A percentile compares a stretch with the other conserved stretches of the same genome.
phyloP scores from a whole-genome alignment of 2,888 invertebrate genomes.

The Hemistola chrysoprasaria region DNA sequence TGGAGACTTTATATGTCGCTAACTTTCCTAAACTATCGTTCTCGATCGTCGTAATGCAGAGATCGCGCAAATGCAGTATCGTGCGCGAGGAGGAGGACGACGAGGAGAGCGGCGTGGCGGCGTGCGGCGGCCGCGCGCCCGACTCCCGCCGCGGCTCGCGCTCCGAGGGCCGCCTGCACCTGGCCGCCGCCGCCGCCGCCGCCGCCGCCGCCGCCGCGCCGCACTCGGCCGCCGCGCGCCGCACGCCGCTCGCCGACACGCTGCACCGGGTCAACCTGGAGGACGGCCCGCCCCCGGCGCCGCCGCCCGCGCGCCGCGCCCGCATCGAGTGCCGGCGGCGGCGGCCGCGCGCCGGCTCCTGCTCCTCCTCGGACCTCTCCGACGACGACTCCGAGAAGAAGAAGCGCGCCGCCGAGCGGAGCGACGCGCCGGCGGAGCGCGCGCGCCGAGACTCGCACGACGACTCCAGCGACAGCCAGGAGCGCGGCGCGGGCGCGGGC shows the following conservation, averaged over 20 bases:
- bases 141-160: conserved; percentile 85
- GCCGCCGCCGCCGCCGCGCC: conserved; percentile 80
- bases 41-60: conserved; percentile 50
- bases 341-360: conserved; percentile 85
- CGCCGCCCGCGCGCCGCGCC: conserved; percentile 59
- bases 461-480: conserved; percentile 93
- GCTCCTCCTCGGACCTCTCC: conserved; percentile 96
- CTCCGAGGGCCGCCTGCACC: conserved; percentile 90
- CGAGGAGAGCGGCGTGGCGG: conserved; percentile 85
- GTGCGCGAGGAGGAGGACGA: conserved; percentile 96
- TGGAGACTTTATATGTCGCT: too few species aligned
- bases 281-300: conserved; percentile 53
- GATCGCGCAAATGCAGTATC: conserved; percentile 94
- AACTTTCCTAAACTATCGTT: too few species aligned
- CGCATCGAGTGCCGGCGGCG: conserved; percentile 64
- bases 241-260: conserved; percentile 82
- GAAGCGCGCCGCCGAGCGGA: conserved; percentile 87
- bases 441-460: conserved; percentile 91
- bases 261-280: conserved; percentile 61
- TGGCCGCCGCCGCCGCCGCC: conserved; percentile 84
- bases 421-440: conserved; percentile 82
- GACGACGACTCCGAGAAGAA: conserved; percentile 95
- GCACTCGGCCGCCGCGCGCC: conserved; percentile 73
- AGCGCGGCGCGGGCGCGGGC: conserved; percentile 86
- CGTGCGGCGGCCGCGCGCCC: conserved; percentile 81